Base-by-base conservation (phyloP, 1,140 invertebrate species). In the Galleria mellonella region DNA sequence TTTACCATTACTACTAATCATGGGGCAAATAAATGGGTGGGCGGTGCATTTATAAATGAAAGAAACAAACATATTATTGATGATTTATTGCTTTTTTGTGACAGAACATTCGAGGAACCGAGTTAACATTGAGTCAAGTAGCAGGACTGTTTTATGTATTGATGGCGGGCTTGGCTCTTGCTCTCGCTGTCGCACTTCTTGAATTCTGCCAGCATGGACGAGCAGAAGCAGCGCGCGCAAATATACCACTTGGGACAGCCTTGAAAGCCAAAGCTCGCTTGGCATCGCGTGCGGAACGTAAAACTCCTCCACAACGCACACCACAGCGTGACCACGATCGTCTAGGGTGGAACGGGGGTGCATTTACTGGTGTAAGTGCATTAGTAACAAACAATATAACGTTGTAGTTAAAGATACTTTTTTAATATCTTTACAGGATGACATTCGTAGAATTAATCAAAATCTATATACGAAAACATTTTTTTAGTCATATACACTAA, bases 141-240 rank as follows among this genome's bases (percentile, higher is more conserved):
- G 97, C 98, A 9, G 98, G 98, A 9, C 96, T 99, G 72, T 99
- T 99, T 87, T 99, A 99, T 88, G 98, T 99, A 71, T 89, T 99
- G 11, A 96, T 99, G 68, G 95, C 94, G 23, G 98, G 94, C 42
- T 90, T 99, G 29, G 90, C 96, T 3, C 77, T 98, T 7, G 96
- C 97, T 5, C 91, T 99, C 60, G 88, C 93, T 1, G 94, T 98
- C 9, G 96, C 96, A 9, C 88, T 97, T 9, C 72, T 96, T 17
- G 97, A 99, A 87, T 98, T 98, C 81, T 97, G 95, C 76, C 96
- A 96, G 77, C 95, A 94, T 78, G 94, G 93, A 6, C 93, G 94
- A 54, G 89, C 90, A 28, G 94, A 96, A 78, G 92, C 94, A 0
- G 90, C 91, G 13, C 89, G 91, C 70, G 93, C 94, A 40, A 96